Conservation (phyloP, 2,888 invertebrate species). For the Drosophila longiperda region DNA sequence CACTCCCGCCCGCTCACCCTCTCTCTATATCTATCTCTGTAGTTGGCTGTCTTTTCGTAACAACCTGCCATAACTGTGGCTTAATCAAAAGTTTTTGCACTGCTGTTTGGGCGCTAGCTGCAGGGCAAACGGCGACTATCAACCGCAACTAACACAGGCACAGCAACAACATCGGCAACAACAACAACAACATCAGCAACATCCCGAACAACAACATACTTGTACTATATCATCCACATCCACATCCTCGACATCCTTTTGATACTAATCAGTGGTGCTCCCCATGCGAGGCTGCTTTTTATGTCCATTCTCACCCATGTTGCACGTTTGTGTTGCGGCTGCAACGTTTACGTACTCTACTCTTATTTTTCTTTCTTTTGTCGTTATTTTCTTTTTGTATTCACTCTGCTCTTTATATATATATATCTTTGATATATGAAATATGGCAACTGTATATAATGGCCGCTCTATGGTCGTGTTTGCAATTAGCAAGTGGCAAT, state of each 20-base stretch:
- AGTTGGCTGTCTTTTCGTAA: conserved; percentile 43
- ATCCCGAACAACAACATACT: conserved; percentile 12
- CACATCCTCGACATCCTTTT: conserved; percentile 53
- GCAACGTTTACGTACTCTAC: conserved; percentile 39
- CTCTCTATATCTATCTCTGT: neutral
- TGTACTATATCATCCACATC: conserved; percentile 30
- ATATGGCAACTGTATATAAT: conserved; percentile 73
- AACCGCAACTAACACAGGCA: conserved; percentile 52
- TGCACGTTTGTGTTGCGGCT: conserved; percentile 62
- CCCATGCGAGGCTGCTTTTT: conserved; percentile 63
- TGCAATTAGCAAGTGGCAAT: conserved; percentile 79
- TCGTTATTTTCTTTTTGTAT: neutral
- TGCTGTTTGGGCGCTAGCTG: conserved; percentile 56
- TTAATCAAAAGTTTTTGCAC: conserved; percentile 84
- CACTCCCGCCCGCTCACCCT: neutral
- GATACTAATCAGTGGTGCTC: conserved; percentile 75
- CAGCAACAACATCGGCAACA: conserved; percentile 6
- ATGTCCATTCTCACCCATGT: conserved; percentile 47
- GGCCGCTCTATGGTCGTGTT: conserved; percentile 56
- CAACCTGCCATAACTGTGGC: conserved; percentile 82
- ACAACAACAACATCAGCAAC: neutral
- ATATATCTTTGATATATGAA: conserved; percentile 71
- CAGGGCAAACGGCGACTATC: conserved; percentile 64
- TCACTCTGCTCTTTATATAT: conserved; percentile 12
- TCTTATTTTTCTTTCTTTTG: neutral